Conservation (phyloP, 2,888 invertebrate species). For the Pyralis farinalis region DNA sequence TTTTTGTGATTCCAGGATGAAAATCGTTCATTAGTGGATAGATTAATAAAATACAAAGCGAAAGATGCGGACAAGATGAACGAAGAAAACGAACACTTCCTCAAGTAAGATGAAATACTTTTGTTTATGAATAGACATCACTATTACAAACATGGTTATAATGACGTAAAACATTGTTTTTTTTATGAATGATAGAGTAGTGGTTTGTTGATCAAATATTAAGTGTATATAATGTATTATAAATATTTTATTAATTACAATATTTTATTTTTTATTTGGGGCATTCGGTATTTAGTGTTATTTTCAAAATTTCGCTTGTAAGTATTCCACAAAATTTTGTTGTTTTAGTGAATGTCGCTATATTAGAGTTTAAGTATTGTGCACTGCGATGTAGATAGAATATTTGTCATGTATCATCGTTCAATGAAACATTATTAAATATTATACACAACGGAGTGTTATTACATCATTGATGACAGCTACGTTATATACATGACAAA, state of each 20-base stretch:
- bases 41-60: slow-evolving; percentile 94
- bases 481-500: slow-evolving; percentile 32
- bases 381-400: slow-evolving; percentile 37
- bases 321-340: slow-evolving; percentile 35
- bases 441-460: background rate
- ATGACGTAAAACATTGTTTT: background rate
- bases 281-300: slow-evolving; percentile 39
- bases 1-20: slow-evolving; percentile 86
- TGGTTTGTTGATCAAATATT: background rate
- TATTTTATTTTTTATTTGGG: slow-evolving; percentile 31
- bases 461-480: background rate
- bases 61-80: slow-evolving; percentile 98
- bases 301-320: slow-evolving; percentile 36
- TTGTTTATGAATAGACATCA: no score
- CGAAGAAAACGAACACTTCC: slow-evolving; percentile 96
- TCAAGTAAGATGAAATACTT: slow-evolving; percentile 84
- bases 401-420: slow-evolving; percentile 40
- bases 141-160: no score
- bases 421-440: background rate
- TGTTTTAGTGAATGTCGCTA: slow-evolving; percentile 49
- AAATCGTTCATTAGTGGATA: slow-evolving; percentile 90
- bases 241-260: slow-evolving; percentile 8
- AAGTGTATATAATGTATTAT: background rate
- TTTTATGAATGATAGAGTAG: background rate
- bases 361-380: slow-evolving; percentile 26